Conservation (phyloP, 2,797 vertebrate species). For the Fistularia tabacaria region DNA sequence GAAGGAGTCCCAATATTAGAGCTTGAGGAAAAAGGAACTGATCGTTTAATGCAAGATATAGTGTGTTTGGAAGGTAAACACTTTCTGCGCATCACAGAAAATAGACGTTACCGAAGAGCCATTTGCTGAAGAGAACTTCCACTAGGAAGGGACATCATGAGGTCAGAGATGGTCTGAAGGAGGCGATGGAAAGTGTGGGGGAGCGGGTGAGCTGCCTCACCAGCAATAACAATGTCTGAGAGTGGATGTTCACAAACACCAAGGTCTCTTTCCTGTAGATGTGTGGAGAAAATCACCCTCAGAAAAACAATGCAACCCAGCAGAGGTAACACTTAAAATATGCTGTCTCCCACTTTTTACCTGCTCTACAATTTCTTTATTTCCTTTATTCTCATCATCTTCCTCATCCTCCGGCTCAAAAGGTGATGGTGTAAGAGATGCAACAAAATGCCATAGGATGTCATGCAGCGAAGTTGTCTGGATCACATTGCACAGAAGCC, state of each 20-base stretch:
- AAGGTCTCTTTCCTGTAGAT: slow-evolving; percentile 88
- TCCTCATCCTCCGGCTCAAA: slow-evolving; percentile 94
- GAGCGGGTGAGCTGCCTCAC: slow-evolving; percentile 95
- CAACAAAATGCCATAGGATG: slow-evolving; percentile 99
- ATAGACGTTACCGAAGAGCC: slow-evolving; percentile 85
- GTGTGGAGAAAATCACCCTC: neutral
- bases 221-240: slow-evolving; percentile 97
- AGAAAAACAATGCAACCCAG: slow-evolving; percentile 3
- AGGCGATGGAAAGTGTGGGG: slow-evolving; percentile 98
- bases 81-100: neutral
- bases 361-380: slow-evolving; percentile 92
- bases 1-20: neutral
- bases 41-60: neutral
- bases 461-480: slow-evolving; percentile 98
- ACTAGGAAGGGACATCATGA: slow-evolving; percentile 99
- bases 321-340: neutral
- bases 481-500: slow-evolving; percentile 99
- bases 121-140: slow-evolving; percentile 98
- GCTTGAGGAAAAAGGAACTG: neutral
- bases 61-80: too few relatives aligned
- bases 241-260: slow-evolving; percentile 97
- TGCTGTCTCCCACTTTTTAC: slow-evolving; percentile 54
- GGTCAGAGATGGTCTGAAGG: slow-evolving; percentile 97
- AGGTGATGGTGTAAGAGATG: slow-evolving; percentile 93
- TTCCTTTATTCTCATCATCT: slow-evolving; percentile 95